These are phyloP conservation scores for Drosophila melanosoma DNA, from an alignment of 2,888 invertebrate species.

Conservation along the genomic window DNA sequence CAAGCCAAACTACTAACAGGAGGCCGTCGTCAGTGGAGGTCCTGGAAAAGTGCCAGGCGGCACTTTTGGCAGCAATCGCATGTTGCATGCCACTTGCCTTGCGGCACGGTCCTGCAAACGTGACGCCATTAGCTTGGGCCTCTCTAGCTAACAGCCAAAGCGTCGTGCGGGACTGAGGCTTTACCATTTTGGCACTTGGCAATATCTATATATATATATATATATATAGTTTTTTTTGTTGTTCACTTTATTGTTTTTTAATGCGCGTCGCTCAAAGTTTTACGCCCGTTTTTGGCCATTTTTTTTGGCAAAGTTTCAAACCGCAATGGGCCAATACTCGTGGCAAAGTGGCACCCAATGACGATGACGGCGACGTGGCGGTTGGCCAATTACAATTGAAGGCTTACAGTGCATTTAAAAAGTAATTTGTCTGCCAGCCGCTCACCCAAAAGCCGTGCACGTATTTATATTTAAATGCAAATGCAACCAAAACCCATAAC, in stretches of 20 bases:
- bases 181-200: slow-evolving; percentile 60
- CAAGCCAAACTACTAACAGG: slow-evolving; percentile 76
- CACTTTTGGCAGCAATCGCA: slow-evolving; percentile 83
- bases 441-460: slow-evolving; percentile 79
- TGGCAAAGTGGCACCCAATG: slow-evolving; percentile 23
- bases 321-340: slow-evolving; percentile 50
- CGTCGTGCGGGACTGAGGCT: slow-evolving; percentile 24
- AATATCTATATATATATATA: slow-evolving; percentile 40
- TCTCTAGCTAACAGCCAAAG: slow-evolving; percentile 14
- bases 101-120: slow-evolving; percentile 74
- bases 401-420: slow-evolving; percentile 84
- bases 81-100: slow-evolving; percentile 83
- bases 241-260: slow-evolving; percentile 73
- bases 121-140: slow-evolving; percentile 82
- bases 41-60: slow-evolving; percentile 80
- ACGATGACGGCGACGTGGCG: slow-evolving; percentile 28
- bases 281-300: slow-evolving; percentile 35
- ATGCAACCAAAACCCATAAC: slow-evolving; percentile 48
- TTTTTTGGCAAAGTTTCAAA: slow-evolving; percentile 75
- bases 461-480: slow-evolving; percentile 83
- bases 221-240: slow-evolving; percentile 28
- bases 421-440: slow-evolving; percentile 83
- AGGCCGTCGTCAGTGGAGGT: slow-evolving; percentile 48
- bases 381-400: slow-evolving; percentile 77
- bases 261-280: slow-evolving; percentile 69